A percentile compares a stretch with the other conserved stretches of the same genome.
These are phyloP conservation scores for Eurytoma adleriae DNA, from an alignment of 2,888 invertebrate species.

Conservation along the genomic window DNA sequence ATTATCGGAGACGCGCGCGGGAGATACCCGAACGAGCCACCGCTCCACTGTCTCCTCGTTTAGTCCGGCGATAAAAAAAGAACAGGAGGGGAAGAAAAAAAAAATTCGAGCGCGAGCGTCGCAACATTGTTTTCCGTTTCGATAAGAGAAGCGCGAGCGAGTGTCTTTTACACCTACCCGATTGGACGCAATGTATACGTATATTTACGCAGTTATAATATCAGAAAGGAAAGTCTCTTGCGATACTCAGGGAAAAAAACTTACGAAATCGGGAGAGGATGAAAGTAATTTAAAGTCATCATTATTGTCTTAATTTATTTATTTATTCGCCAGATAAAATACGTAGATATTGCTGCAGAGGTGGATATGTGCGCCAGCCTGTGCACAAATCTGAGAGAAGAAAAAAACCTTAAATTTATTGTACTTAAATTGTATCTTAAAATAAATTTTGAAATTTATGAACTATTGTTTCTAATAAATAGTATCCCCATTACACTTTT, in stretches of 20 bases:
- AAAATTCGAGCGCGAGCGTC: background rate
- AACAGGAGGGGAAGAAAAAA: background rate
- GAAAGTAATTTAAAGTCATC: too few species aligned
- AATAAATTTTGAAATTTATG: too few species aligned
- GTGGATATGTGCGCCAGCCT: too few species aligned
- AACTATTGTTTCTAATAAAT: too few species aligned
- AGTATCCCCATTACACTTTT: too few species aligned
- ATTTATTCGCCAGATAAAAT: too few species aligned
- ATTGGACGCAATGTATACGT: constrained; percentile 8
- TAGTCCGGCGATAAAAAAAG: constrained; percentile 6
- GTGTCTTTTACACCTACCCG: constrained; percentile 20
- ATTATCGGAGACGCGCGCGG: constrained; percentile 55
- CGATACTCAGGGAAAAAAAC: constrained; percentile 12
- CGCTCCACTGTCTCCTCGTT: constrained; percentile 4
- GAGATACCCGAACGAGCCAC: background rate
- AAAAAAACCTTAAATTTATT: too few species aligned
- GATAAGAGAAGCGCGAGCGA: constrained; percentile 27
- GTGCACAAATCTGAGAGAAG: too few species aligned
- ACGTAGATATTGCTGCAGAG: too few species aligned
- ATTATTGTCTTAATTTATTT: too few species aligned
- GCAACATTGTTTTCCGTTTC: constrained; percentile 39
- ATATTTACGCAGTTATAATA: constrained; percentile 18
- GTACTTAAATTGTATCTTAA: too few species aligned
- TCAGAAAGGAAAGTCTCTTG: background rate
- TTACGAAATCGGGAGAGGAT: background rate